Percentiles rank a stretch among this genome's conserved stretches.
phyloP scores from a whole-genome alignment of 2,113 vertebrate genomes.

The Charadrius vociferus region DNA sequence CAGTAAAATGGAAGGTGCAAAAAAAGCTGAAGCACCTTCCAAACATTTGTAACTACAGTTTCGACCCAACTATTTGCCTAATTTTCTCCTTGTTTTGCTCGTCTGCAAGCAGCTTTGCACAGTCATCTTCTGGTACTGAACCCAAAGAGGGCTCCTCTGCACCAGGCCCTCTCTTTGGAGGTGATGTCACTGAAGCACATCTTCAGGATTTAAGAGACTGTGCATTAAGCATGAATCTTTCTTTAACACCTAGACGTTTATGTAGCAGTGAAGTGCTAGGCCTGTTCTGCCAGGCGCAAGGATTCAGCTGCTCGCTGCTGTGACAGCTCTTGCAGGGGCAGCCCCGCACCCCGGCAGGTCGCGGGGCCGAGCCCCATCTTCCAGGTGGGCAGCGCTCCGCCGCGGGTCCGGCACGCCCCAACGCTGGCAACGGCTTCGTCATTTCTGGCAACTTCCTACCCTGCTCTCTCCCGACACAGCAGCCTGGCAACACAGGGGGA shows the following conservation, averaged over 20 bases:
- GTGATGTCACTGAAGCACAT: not conserved
- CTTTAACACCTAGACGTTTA: rapidly evolving
- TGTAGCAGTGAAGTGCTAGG: rapidly evolving
- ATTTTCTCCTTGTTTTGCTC: not conserved
- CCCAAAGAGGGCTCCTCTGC: not conserved
- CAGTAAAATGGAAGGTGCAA: not conserved
- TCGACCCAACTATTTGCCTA: not conserved
- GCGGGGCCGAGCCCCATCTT: not conserved
- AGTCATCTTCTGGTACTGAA: not conserved
- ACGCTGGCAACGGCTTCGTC: not conserved
- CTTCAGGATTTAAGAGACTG: not conserved
- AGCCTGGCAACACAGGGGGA: not conserved
- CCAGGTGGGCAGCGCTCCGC: not conserved
- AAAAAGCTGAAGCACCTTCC: not conserved
- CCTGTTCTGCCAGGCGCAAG: not conserved
- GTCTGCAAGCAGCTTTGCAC: not conserved
- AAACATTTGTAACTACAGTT: not conserved
- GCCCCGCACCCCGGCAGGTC: not conserved
- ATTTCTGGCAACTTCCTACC: not conserved
- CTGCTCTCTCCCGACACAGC: not conserved
- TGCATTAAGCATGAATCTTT: not conserved
- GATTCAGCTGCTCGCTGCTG: not conserved
- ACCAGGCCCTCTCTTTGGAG: not conserved
- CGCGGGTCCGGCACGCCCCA: not conserved
- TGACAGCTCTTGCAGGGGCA: not conserved